Evolutionary conservation across 1,140 invertebrate species (phyloP), one percentile per base, ranked within the genome.

Genomic region (Drosophila mayri): DNA sequence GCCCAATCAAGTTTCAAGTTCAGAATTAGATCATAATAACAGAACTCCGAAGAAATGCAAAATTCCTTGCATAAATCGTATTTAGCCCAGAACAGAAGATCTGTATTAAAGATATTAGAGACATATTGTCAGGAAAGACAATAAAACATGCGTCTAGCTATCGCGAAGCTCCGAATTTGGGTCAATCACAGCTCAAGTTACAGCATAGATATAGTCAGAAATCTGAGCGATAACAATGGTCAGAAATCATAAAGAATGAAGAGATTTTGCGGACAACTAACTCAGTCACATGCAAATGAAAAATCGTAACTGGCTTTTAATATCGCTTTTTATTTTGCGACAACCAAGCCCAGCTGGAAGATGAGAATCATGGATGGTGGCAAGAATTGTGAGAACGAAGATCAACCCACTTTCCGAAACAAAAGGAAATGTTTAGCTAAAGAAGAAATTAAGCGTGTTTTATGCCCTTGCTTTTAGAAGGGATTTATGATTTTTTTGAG

Each of bases 261-360:
- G 73, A 66, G 66, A 71, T 66, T 84, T 54, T 22, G 40, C 44
- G 58, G 43, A 50, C 62, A 41, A 35, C 38, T 25, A 8, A 71
- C 50, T 58, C 40, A 57, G 61, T 84, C 68, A 64, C 83, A 85
- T 86, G 78, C 74, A 78, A 85, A 85, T 85, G 61, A 86, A 66
- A 35, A 44, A 47, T 86, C 68, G 57, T 86, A 78, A 81, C 78
- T 85, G 82, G 47, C 78, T 78, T 76, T 85, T 81, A 67, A 86
- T 86, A 66, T 52, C 50, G 52, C 55, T 71, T 65, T 60, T 52
- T 35, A 43, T 68, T 57, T 35, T 46, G 37, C 30, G 47, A 54
- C 60, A 64, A 52, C 57, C 68, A 66, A 78, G 28, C 64, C 81
- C 81, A 78, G 73, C 66, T 78, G 52, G 71, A 61, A 64, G 64